Evolutionary conservation across 1,140 invertebrate species (phyloP), one percentile per base, ranked within the genome.

Genomic region (Pararge aegeria): DNA sequence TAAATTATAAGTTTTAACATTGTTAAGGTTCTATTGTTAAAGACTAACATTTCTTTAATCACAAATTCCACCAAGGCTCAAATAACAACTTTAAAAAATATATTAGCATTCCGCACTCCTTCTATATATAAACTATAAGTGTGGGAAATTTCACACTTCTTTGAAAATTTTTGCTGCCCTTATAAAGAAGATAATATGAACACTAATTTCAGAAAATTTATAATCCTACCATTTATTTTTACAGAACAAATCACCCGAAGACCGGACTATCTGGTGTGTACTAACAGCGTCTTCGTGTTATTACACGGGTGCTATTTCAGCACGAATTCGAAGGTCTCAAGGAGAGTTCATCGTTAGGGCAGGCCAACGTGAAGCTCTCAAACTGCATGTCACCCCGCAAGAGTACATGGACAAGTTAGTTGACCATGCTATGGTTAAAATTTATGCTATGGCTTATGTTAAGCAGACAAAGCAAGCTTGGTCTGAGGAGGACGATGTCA

Each of bases 401-500:
- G 93, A 94, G 37, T 95, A 95, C 72, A 84, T 94, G 81, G 88
- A 92, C 34, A 94, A 94, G 71, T 68, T 95, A 38, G 93, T 94
- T 0, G 94, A 95, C 67, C 93, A 94, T 70, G 91, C 92, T 16
- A 91, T 94, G 75, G 91, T 95, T 30, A 94, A 94, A 74, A 92
- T 95, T 19, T 92, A 93, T 59, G 92, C 92, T 5, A 92, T 94
- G 80, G 93, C 93, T 16, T 92, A 90, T 58, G 94, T 95, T 0
- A 91, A 93, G 66, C 93, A 94, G 68, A 95, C 94, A 0, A 90
- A 91, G 9, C 94, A 94, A 74, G 90, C 92, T 2, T 95, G 94
- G 93, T 92, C 92, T 49, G 93, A 94, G 58, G 93, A 94, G 67
- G 93, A 94, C 70, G 93, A 94, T 73, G 94, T 94, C 80, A 90